Evolutionary conservation across 2,888 invertebrate genomes (phyloP).

Genomic region (Rhimphoctona megacephalus): DNA sequence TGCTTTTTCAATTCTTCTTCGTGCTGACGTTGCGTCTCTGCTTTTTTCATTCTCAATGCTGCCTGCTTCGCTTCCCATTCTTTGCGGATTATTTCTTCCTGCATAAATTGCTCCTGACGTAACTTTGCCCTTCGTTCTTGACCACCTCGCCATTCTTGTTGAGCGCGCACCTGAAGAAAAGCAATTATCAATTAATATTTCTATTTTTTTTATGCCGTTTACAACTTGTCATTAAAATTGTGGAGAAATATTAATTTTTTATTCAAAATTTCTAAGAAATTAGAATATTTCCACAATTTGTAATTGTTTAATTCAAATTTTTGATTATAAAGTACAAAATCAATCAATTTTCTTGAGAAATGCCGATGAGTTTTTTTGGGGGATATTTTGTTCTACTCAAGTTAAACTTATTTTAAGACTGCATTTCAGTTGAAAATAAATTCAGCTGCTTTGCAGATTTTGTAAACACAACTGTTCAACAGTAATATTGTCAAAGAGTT

Average conservation of each 20-base stretch:
- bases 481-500: too few relatives aligned
- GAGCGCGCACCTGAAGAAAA: conserved; percentile 84
- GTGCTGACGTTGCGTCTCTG: conserved; percentile 86
- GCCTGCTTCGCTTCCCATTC: conserved; percentile 90
- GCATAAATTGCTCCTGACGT: conserved; percentile 87
- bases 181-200: background rate
- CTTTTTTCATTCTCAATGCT: conserved; percentile 86
- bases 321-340: too few relatives aligned
- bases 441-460: too few relatives aligned
- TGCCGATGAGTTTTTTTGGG: too few relatives aligned
- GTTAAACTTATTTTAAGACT: too few relatives aligned
- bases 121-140: conserved; percentile 87
- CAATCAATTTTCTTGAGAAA: too few relatives aligned
- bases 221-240: background rate
- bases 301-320: too few relatives aligned
- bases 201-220: background rate
- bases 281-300: too few relatives aligned
- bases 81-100: conserved; percentile 87
- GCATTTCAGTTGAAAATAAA: too few relatives aligned
- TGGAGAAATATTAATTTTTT: background rate
- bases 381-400: too few relatives aligned
- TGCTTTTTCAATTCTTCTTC: conserved; percentile 86
- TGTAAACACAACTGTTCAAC: too few relatives aligned
- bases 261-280: too few relatives aligned
- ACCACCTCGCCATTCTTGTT: conserved; percentile 88